Percentiles rank a stretch among this genome's conserved stretches.
Evolutionary conservation across 2,888 invertebrate species (phyloP).

Genomic region (Icerya purchasi): DNA sequence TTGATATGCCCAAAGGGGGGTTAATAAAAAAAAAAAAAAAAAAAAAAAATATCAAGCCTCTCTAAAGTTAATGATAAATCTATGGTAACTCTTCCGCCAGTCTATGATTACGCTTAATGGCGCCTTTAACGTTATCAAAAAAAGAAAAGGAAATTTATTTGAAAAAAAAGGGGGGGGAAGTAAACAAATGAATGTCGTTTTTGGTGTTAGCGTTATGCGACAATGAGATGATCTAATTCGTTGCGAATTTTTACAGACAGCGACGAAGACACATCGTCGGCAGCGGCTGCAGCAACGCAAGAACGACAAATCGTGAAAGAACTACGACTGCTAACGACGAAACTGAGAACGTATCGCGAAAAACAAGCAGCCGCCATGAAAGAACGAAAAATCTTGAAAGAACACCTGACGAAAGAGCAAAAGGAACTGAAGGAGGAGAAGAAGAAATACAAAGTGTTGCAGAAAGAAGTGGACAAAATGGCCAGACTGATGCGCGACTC

Average conservation of each 20-base stretch:
- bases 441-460: slow-evolving; percentile 56
- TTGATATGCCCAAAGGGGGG: too few relatives aligned
- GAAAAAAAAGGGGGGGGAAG: too few relatives aligned
- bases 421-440: slow-evolving; percentile 54
- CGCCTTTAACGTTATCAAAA: too few relatives aligned
- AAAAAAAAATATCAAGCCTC: too few relatives aligned
- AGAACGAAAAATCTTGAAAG: slow-evolving; percentile 54
- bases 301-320: slow-evolving; percentile 34
- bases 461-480: slow-evolving; percentile 80
- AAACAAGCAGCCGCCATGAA: slow-evolving; percentile 49
- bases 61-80: too few relatives aligned
- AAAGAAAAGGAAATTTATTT: too few relatives aligned
- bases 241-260: slow-evolving; percentile 14
- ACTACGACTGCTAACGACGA: slow-evolving; percentile 38
- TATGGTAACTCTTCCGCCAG: too few relatives aligned
- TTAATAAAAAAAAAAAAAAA: too few relatives aligned
- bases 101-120: too few relatives aligned
- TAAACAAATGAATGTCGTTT: too few relatives aligned
- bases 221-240: too few relatives aligned
- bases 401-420: slow-evolving; percentile 62
- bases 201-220: too few relatives aligned
- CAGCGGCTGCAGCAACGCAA: slow-evolving; percentile 34
- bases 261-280: slow-evolving; percentile 24
- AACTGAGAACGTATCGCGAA: slow-evolving; percentile 31
- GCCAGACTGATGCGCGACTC: slow-evolving; percentile 65